Evolutionary conservation across 2,888 invertebrate species (phyloP).

Genomic region (Cartodere bifasciata): DNA sequence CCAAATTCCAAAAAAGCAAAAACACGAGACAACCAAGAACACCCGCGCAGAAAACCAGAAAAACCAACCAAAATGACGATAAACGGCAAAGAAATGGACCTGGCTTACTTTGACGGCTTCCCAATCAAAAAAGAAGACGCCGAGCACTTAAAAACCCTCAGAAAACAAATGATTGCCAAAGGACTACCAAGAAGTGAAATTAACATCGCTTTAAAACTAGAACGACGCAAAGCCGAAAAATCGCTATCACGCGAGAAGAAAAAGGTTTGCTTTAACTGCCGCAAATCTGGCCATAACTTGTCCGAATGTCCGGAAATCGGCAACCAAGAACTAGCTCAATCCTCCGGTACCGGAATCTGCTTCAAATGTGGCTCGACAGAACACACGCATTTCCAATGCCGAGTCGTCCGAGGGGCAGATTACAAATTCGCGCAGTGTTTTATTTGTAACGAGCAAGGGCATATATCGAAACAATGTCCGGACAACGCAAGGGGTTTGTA

Average conservation of each 20-base stretch:
- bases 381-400: constrained; percentile 64
- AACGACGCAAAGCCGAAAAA: constrained; percentile 60
- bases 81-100: constrained; percentile 49
- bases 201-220: constrained; percentile 50
- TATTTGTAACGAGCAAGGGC: constrained; percentile 77
- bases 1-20: constrained; percentile 11
- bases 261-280: constrained; percentile 69
- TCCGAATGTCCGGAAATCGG: constrained; percentile 66
- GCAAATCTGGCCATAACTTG: constrained; percentile 65
- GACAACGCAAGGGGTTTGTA: constrained; percentile 78
- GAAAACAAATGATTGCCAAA: constrained; percentile 49
- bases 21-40: constrained; percentile 12
- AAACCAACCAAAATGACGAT: constrained; percentile 40
- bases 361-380: constrained; percentile 87
- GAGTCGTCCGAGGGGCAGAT: constrained; percentile 50
- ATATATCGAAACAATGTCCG: constrained; percentile 77
- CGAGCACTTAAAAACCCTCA: constrained; percentile 46
- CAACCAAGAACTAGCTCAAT: constrained; percentile 34
- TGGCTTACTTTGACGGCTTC: constrained; percentile 56
- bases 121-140: constrained; percentile 61
- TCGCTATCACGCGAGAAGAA: constrained; percentile 50
- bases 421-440: constrained; percentile 80
- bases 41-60: constrained; percentile 25
- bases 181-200: constrained; percentile 57
- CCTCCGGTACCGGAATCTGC: constrained; percentile 54